Conservation (phyloP, 2,888 invertebrate genomes). For the Eurytoma californica region DNA sequence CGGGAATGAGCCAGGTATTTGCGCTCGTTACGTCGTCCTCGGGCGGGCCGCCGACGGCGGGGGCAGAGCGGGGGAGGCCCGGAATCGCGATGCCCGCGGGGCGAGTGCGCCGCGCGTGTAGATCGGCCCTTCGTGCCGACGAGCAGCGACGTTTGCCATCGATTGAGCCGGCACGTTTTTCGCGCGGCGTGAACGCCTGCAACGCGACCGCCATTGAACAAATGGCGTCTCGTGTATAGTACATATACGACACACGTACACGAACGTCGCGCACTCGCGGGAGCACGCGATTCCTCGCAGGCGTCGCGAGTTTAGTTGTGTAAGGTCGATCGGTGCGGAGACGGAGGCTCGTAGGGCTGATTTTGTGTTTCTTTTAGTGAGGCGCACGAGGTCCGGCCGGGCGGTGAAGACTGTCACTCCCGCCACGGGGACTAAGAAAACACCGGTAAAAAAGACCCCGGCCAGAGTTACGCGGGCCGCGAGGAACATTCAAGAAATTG, state of each 20-base stretch:
- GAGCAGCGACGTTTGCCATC: too few species aligned
- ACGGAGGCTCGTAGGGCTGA: not conserved
- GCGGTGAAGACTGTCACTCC: slow-evolving; percentile 66
- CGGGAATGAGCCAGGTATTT: slow-evolving; percentile 68
- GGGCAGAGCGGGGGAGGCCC: too few species aligned
- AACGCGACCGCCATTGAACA: slow-evolving; percentile 66
- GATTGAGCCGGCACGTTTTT: slow-evolving; percentile 26
- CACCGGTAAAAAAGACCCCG: slow-evolving; percentile 67
- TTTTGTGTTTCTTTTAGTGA: slow-evolving; percentile 69
- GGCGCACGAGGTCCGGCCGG: slow-evolving; percentile 79
- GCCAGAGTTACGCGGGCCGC: slow-evolving; percentile 66
- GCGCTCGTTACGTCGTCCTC: not conserved
- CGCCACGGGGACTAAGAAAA: slow-evolving; percentile 65
- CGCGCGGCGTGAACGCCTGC: slow-evolving; percentile 37
- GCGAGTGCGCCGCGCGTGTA: not conserved
- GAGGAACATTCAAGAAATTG: slow-evolving; percentile 64
- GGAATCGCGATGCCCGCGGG: not conserved
- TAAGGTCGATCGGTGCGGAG: not conserved
- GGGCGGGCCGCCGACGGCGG: not conserved
- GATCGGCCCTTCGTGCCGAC: too few species aligned
- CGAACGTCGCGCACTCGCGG: not conserved
- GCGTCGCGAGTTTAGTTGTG: not conserved
- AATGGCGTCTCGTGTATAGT: slow-evolving; percentile 61
- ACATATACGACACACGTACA: slow-evolving; percentile 8
- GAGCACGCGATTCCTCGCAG: not conserved